Evolutionary conservation across 2,113 vertebrate species (phyloP).

Genomic region (Rhinolophus ferrumequinum): DNA sequence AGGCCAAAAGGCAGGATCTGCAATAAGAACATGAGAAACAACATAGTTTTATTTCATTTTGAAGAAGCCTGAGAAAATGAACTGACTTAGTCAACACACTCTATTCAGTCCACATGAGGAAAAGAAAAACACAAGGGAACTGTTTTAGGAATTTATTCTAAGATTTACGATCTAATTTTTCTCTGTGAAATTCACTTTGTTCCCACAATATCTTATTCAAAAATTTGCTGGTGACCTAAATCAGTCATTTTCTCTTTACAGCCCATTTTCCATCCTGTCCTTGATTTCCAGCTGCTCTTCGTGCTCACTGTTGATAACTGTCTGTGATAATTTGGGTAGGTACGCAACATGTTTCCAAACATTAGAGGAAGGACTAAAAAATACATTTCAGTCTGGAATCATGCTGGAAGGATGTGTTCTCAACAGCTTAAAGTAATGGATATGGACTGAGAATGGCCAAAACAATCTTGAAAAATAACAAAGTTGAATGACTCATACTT

Average conservation of each 20-base stretch:
- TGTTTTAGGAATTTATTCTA: slow-evolving; percentile 45
- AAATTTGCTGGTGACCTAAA: slow-evolving; percentile 40
- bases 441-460: not conserved
- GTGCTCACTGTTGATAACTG: not conserved
- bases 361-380: slow-evolving; percentile 44
- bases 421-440: not conserved
- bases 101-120: slow-evolving; percentile 66
- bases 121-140: slow-evolving; percentile 71
- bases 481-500: not conserved
- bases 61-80: slow-evolving; percentile 81
- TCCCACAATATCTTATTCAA: slow-evolving; percentile 55
- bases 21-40: not conserved
- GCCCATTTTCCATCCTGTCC: slow-evolving; percentile 7
- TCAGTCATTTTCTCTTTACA: slow-evolving; percentile 27
- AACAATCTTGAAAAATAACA: not conserved
- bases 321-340: not conserved
- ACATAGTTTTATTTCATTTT: slow-evolving; percentile 77
- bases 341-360: slow-evolving; percentile 15
- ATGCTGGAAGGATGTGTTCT: not conserved
- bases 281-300: not conserved
- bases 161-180: slow-evolving; percentile 71
- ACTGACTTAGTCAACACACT: slow-evolving; percentile 70
- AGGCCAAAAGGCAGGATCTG: not conserved
- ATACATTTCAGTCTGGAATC: not conserved
- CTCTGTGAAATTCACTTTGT: slow-evolving; percentile 53